A percentile compares a stretch with the other conserved stretches of the same genome.
Conservation (phyloP, 2,888 invertebrate species). For the Pyrochroa serraticornis region DNA sequence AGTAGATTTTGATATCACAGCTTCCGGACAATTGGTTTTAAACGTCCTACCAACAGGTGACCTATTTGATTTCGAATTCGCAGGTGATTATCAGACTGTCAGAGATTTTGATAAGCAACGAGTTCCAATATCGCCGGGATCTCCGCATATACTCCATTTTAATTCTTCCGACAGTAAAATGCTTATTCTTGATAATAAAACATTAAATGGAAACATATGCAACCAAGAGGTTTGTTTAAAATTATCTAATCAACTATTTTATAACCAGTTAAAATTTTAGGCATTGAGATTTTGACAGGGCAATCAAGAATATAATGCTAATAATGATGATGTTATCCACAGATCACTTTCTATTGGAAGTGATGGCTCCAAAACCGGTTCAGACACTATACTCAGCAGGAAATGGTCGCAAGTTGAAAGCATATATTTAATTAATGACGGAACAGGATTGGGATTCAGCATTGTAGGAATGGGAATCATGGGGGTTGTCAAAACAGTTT, state of each 20-base stretch:
- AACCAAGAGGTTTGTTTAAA: slow-evolving; percentile 71
- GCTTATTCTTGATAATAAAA: slow-evolving; percentile 76
- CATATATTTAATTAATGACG: slow-evolving; percentile 96
- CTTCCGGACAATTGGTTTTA: slow-evolving; percentile 71
- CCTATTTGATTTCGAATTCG: slow-evolving; percentile 63
- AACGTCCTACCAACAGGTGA: slow-evolving; percentile 67
- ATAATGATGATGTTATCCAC: slow-evolving; percentile 59
- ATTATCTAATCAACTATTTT: background rate
- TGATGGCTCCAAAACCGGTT: slow-evolving; percentile 70
- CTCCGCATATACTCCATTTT: slow-evolving; percentile 77
- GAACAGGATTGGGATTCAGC: slow-evolving; percentile 96
- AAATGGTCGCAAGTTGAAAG: slow-evolving; percentile 98
- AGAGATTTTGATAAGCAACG: slow-evolving; percentile 78
- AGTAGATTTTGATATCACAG: slow-evolving; percentile 90
- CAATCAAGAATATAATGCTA: slow-evolving; percentile 68
- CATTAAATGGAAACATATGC: slow-evolving; percentile 64
- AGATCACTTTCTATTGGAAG: slow-evolving; percentile 70
- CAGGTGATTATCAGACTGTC: slow-evolving; percentile 53
- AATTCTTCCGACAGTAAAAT: slow-evolving; percentile 81
- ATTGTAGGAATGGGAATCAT: slow-evolving; percentile 97
- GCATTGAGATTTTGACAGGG: slow-evolving; percentile 77
- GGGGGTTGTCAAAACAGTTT: slow-evolving; percentile 98
- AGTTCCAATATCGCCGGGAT: slow-evolving; percentile 74
- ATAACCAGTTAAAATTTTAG: slow-evolving; percentile 39
- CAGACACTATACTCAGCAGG: slow-evolving; percentile 76